Evolutionary conservation across 2,113 vertebrate species (phyloP).

Genomic region (Aplodontia rufa): DNA sequence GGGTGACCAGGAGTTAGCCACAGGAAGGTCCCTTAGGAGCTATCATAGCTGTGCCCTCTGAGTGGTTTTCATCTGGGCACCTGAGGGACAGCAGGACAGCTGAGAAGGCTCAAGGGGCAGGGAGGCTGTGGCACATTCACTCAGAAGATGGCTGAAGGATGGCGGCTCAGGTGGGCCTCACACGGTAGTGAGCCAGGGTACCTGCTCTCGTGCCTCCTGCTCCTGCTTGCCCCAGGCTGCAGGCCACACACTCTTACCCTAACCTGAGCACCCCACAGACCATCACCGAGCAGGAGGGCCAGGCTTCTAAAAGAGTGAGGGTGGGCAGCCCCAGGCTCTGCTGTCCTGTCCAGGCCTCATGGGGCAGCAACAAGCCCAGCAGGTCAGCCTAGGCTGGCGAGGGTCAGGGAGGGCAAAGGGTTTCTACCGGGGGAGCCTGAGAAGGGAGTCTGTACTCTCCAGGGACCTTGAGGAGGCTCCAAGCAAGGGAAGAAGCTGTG

Average conservation of each 20-base stretch:
- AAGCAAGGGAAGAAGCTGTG: neutral
- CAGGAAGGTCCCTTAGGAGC: neutral
- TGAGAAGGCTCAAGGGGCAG: no score
- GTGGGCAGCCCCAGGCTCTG: neutral
- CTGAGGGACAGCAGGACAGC: no score
- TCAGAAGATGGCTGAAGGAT: neutral
- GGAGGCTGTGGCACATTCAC: neutral
- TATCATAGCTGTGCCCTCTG: neutral
- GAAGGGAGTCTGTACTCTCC: neutral
- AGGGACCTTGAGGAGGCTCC: neutral
- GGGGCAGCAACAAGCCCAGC: neutral
- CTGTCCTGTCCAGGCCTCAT: fast-evolving
- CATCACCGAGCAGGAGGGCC: neutral
- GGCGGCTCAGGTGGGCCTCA: no score
- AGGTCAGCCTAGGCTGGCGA: neutral
- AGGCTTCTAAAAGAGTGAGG: neutral
- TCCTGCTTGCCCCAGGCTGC: no score
- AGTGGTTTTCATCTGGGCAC: fast-evolving
- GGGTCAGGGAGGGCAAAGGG: neutral
- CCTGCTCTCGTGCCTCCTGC: no score
- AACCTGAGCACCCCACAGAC: neutral
- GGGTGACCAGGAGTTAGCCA: neutral
- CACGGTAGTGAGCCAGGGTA: fast-evolving
- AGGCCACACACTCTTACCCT: neutral
- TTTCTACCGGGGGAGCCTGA: fast-evolving